A percentile compares a stretch with the other conserved stretches of the same genome.
phyloP scores from a whole-genome alignment of 1,140 invertebrate genomes.

The Leptoteleia sp. region DNA sequence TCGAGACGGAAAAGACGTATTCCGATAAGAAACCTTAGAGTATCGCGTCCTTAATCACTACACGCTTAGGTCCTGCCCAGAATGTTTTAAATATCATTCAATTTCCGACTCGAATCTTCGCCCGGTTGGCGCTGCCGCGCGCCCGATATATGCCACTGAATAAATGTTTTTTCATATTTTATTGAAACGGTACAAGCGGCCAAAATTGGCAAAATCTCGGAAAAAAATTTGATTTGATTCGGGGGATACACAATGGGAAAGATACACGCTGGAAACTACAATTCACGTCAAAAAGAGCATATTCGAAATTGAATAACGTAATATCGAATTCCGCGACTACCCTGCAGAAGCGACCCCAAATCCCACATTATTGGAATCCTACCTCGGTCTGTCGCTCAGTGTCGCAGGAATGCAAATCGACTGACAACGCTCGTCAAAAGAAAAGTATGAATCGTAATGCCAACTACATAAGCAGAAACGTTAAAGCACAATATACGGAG shows the following conservation, averaged over 20 bases:
- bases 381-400: conserved; percentile 70
- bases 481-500: conserved; percentile 54
- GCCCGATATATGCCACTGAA: not conserved
- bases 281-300: conserved; percentile 66
- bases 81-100: conserved; percentile 28
- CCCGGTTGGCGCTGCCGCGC: too few relatives aligned
- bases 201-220: conserved; percentile 33
- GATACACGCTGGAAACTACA: conserved; percentile 51
- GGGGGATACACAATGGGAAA: conserved; percentile 42
- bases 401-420: conserved; percentile 73
- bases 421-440: conserved; percentile 69
- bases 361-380: conserved; percentile 73
- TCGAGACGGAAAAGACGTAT: conserved; percentile 69
- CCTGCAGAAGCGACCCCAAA: conserved; percentile 70
- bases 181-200: conserved; percentile 1
- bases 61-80: conserved; percentile 13
- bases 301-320: conserved; percentile 74
- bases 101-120: not conserved
- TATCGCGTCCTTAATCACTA: conserved; percentile 59
- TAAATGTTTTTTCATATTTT: conserved; percentile 22
- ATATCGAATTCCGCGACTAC: conserved; percentile 74
- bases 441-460: conserved; percentile 66
- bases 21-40: conserved; percentile 67
- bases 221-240: conserved; percentile 48
- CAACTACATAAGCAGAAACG: conserved; percentile 61